Evolutionary conservation across 1,140 invertebrate genomes (phyloP), one percentile per base, ranked within the genome.

Genomic region (Aphelenchoides besseyi): DNA sequence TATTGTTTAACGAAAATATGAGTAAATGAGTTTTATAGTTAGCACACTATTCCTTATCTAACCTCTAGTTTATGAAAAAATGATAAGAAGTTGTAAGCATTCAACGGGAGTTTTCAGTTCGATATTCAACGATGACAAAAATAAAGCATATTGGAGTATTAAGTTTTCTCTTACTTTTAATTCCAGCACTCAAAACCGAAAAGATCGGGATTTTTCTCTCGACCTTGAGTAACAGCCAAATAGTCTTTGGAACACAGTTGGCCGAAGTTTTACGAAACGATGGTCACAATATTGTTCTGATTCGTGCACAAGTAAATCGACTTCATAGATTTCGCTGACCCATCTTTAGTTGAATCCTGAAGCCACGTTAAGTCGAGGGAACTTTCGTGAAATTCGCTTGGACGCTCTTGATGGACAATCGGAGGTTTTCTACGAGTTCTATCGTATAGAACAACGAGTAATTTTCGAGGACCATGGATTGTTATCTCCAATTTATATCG

Each of bases 151-250:
- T 16, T 12, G 12, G 41, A 23, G 12, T 12, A 48, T 48, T 48
- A 23, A 12, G 12, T 23, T 12, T 48, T 23, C 41, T 48, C 41
- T 48, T 23, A 23, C 41, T 48, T 23, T 23, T 48, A 12, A 12
- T 48, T 23, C 12, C 23, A 12, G 41, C 41, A 12, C 12, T 48
- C 23, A 12, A 23, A 8, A 16, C 33, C 5, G 62, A 5, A 8
- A 66, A 66, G 18, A 66, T 66, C 62, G 62, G 62, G 23, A 18
- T 66, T 26, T 67, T 66, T 23, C 5, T 66, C 8, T 66, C 62
- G 16, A 66, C 62, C 16, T 26, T 66, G 8, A 59, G 33, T 16
- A 66, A 67, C 3, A 66, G 62, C 61, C 62, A 66, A 29, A 67
- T 66, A 8, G 16, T 66, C 33, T 66, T 66, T 29, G 62, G 30